Evolutionary conservation across 2,888 invertebrate species (phyloP).

Genomic region (Endotricha flammealis): DNA sequence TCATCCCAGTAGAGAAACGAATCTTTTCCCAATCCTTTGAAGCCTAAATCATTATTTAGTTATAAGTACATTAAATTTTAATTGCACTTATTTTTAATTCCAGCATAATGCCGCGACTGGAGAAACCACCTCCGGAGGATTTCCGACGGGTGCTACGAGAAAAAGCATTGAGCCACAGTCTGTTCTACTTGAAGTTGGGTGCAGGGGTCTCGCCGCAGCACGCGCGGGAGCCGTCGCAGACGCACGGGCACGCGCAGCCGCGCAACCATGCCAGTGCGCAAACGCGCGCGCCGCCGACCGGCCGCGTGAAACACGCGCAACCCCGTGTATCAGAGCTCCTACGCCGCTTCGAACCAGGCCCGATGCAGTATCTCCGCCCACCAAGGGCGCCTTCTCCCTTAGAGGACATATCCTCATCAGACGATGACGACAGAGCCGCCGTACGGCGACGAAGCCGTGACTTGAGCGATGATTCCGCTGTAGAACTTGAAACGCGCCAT

Average conservation of each 20-base stretch:
- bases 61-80: no score
- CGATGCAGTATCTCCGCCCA: conserved; percentile 70
- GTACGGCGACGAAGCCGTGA: conserved; percentile 67
- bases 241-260: conserved; percentile 19
- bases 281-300: conserved; percentile 57
- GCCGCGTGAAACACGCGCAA: conserved; percentile 60
- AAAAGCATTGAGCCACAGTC: conserved; percentile 70
- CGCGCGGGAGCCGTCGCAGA: conserved; percentile 32
- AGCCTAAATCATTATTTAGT: no score
- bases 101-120: conserved; percentile 61
- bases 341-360: conserved; percentile 62
- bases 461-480: conserved; percentile 75
- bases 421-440: conserved; percentile 69
- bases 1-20: no score
- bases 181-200: conserved; percentile 70
- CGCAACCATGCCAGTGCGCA: conserved; percentile 45
- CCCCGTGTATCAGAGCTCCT: conserved; percentile 66
- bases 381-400: conserved; percentile 60
- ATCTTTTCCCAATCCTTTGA: no score
- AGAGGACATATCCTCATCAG: conserved; percentile 68
- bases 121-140: conserved; percentile 58
- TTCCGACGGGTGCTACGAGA: conserved; percentile 69
- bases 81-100: conserved; percentile 20
- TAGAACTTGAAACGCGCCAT: conserved; percentile 70
- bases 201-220: conserved; percentile 45